Percentiles rank a stretch among this genome's conserved stretches.
phyloP scores from a whole-genome alignment of 2,113 vertebrate genomes.

The Carettochelys insculpta region DNA sequence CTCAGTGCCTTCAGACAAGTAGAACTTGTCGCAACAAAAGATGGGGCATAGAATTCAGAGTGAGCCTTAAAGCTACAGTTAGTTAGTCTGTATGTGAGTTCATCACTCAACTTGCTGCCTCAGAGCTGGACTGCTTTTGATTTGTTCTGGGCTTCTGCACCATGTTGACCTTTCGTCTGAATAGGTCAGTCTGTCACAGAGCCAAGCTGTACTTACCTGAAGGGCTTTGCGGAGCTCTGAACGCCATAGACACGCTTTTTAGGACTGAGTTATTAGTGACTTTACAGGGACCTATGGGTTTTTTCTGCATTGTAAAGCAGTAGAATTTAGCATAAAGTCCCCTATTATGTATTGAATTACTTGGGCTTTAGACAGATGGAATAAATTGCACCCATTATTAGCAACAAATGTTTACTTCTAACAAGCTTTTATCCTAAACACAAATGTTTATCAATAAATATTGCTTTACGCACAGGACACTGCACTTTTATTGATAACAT shows the following conservation, averaged over 20 bases:
- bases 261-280: not conserved
- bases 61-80: not conserved
- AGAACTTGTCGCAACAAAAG: not conserved
- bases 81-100: not conserved
- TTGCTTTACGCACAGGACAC: not conserved
- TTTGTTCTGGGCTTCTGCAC: not conserved
- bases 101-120: not conserved
- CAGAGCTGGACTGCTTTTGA: rapidly evolving
- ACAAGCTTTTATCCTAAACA: not conserved
- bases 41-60: not conserved
- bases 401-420: not conserved
- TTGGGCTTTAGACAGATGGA: rapidly evolving
- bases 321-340: not conserved
- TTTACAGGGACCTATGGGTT: not conserved
- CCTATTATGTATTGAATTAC: not conserved
- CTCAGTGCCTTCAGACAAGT: rapidly evolving
- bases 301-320: not conserved
- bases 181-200: not conserved
- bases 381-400: not conserved
- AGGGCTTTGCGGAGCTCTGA: not conserved
- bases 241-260: not conserved
- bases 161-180: not conserved
- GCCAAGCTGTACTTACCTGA: not conserved
- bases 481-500: rapidly evolving
- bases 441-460: not conserved